Conservation (phyloP, 2,888 invertebrate species). For the Girardia tigrina region DNA sequence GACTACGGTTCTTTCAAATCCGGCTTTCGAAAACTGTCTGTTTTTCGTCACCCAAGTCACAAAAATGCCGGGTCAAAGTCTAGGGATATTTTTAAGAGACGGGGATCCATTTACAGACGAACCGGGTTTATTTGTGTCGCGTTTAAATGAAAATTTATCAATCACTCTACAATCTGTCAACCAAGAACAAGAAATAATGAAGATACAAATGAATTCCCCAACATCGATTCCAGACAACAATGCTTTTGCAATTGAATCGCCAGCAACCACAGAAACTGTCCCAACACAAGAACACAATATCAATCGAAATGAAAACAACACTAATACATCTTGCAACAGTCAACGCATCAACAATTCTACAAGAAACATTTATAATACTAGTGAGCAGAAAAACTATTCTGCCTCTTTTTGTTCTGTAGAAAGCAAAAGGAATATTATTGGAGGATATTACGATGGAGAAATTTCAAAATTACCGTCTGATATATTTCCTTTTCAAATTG, state of each 20-base stretch:
- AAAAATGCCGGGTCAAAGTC: constrained; percentile 11
- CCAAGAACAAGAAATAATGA: constrained; percentile 1
- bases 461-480: constrained; percentile 8
- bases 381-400: not conserved
- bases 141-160: not conserved
- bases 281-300: too few species aligned
- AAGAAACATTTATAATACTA: not conserved
- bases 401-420: not conserved
- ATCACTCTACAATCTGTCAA: not conserved
- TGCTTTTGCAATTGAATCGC: not conserved
- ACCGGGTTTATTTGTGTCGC: not conserved
- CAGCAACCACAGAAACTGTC: not conserved
- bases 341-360: constrained; percentile 2
- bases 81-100: constrained; percentile 2
- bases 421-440: not conserved
- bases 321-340: not conserved
- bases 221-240: not conserved
- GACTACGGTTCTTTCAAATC: not conserved
- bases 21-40: not conserved
- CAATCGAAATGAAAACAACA: not conserved
- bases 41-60: constrained; percentile 4
- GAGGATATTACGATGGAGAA: not conserved
- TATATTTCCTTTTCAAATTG: constrained; percentile 12
- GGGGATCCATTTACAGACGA: constrained; percentile 1
- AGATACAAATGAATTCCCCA: not conserved